Conservation (phyloP, 2,797 vertebrate species). For the Falco berigora region DNA sequence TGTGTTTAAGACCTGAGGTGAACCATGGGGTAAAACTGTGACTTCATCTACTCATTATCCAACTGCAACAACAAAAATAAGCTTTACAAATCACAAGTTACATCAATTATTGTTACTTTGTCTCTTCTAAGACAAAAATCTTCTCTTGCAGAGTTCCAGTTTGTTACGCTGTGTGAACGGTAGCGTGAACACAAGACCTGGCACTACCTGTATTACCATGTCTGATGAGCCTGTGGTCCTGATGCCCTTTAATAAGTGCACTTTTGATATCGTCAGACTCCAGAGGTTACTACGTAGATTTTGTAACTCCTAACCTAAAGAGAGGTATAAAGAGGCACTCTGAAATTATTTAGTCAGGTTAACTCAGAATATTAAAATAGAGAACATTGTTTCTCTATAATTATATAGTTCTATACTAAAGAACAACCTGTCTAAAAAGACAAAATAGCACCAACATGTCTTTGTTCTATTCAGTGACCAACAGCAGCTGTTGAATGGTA, state of each 20-base stretch:
- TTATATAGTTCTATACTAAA: background rate
- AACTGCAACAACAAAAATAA: background rate
- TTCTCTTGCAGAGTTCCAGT: background rate
- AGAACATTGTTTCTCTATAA: background rate
- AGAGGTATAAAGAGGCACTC: background rate
- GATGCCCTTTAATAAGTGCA: background rate
- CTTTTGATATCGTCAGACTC: background rate
- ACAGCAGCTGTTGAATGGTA: background rate
- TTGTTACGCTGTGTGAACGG: background rate
- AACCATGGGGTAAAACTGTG: background rate
- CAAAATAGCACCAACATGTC: constrained; percentile 34
- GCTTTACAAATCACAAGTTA: background rate
- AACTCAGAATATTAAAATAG: background rate
- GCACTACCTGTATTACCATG: too few relatives aligned
- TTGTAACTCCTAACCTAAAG: background rate
- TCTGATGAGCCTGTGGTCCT: background rate
- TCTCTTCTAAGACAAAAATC: background rate
- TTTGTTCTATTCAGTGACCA: background rate
- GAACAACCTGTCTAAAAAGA: background rate
- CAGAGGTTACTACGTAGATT: background rate
- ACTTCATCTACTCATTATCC: background rate
- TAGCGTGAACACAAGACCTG: background rate
- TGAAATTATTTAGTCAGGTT: background rate
- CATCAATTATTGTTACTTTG: background rate
- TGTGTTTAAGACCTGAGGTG: background rate